A percentile compares a stretch with the other conserved stretches of the same genome.
Conservation (phyloP, 2,797 vertebrate genomes). For the Ara ararauna region DNA sequence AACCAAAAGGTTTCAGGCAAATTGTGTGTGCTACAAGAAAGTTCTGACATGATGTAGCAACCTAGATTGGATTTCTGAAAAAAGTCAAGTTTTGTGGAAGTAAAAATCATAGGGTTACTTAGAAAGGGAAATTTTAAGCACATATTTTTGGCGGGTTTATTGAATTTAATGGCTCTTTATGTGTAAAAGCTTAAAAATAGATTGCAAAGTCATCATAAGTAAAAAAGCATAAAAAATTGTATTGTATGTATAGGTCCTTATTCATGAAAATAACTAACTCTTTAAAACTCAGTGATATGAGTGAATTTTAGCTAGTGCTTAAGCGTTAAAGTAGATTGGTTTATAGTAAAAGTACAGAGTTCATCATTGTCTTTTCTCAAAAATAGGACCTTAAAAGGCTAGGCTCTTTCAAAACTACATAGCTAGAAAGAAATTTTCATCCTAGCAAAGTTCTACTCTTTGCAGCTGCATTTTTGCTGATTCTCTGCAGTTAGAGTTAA, state of each 20-base stretch:
- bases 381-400: background rate
- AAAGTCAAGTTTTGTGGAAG: background rate
- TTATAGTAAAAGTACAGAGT: background rate
- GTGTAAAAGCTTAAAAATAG: background rate
- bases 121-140: background rate
- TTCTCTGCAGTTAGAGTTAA: constrained; percentile 59
- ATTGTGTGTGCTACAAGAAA: background rate
- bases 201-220: background rate
- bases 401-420: background rate
- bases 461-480: constrained; percentile 71
- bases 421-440: constrained; percentile 40
- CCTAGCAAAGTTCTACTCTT: constrained; percentile 16
- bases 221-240: background rate
- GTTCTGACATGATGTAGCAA: background rate
- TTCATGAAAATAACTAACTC: background rate
- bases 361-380: background rate
- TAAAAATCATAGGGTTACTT: background rate
- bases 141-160: background rate
- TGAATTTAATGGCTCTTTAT: background rate
- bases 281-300: background rate
- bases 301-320: background rate
- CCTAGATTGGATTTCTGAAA: background rate
- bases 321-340: background rate
- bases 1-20: background rate
- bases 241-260: background rate